Evolutionary conservation across 2,113 vertebrate species (phyloP), one percentile per base, ranked within the genome.

Genomic region (Elephantulus edwardii): DNA sequence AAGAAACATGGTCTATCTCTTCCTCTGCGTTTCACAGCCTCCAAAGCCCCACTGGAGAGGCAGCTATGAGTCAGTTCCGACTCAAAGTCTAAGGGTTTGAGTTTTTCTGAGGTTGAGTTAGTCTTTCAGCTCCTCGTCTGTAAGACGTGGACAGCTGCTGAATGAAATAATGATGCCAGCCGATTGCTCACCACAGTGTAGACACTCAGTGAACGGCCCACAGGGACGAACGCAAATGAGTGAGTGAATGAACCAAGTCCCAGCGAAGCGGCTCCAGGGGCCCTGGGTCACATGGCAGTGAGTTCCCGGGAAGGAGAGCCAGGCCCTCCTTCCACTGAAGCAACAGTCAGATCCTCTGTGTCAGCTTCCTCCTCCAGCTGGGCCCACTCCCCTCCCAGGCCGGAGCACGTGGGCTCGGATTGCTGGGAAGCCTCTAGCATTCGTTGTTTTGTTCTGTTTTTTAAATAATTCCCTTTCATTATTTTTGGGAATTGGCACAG

Each of bases 291-390:
- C n/a, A 56, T 56, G 6, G 19, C 42, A 6, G 28, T 24, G 35
- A 68, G 6, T 46, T 19, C 14, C n/a, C 46, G n/a, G 46, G 71
- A 72, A n/a, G 54, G 64, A 26, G 54, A 71, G 44, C 58, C 40
- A 7, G 6, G 19, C 38, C n/a, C n/a, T 17, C 52, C 52, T 54
- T 6, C 50, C n/a, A 22, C 1, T 24, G 48, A 48, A 48, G 16
- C 0, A 2, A 16, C 38, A 10, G 12, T 7, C 0, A 20, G 28
- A 50, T 30, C 44, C 46, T 22, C 26, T 4, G 30, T 8, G 48
- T 3, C 50, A 46, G 44, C 22, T 35, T 75, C 58, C 42, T 35
- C n/a, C n/a, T 38, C 14, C 35, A 68, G n/a, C 16, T 20, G 35
- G 64, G n/a, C 33, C 56, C 62, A 3, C n/a, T 19, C n/a, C n/a